Evolutionary conservation across 2,113 vertebrate species (phyloP), one percentile per base, ranked within the genome.

Genomic region (Thymallus thymallus): DNA sequence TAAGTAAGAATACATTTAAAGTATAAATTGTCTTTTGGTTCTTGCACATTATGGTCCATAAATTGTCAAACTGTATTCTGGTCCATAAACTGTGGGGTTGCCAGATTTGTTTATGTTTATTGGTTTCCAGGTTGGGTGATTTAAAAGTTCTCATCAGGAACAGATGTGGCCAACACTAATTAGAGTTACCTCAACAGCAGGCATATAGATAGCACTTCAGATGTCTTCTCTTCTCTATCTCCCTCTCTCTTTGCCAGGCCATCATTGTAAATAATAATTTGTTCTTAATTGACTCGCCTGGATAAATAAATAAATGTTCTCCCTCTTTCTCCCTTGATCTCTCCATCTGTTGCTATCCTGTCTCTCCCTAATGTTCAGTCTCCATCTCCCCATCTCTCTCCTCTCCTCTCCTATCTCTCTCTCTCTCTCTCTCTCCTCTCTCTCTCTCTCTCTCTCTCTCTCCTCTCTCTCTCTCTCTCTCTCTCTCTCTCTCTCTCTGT

Each of bases 111-210:
- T 60, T 22, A 22, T 22, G 56, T 60, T 62, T 29, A 71, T 18
- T 68, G 23, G 32, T 23, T 58, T n/a, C 16, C 56, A 60, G 56
- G 56, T 60, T 51, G 48, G 10, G n/a, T n/a, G 10, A 24, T 22
- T 24, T 22, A 22, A 22, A 61, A 24, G n/a, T 63, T 10, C 61
- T 26, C 12, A 60, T 60, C 18, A 23, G 20, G 73, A 79, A 60
- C 89, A 90, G 86, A 87, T 89, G 88, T 88, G 77, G 18, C 60
- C 60, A 76, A 16, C 22, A 76, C 84, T 91, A 81, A 83, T 70
- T 85, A 86, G 73, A 60, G 73, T 68, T 74, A 29, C 23, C 1
- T 29, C 58, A 73, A 58, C 68, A 71, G n/a, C 71, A 73, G 66
- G 16, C 20, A 45, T 35, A 46, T 35, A 65, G 64, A 71, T 14